Conservation (phyloP, 2,888 invertebrate genomes). For the Noctua pronuba region DNA sequence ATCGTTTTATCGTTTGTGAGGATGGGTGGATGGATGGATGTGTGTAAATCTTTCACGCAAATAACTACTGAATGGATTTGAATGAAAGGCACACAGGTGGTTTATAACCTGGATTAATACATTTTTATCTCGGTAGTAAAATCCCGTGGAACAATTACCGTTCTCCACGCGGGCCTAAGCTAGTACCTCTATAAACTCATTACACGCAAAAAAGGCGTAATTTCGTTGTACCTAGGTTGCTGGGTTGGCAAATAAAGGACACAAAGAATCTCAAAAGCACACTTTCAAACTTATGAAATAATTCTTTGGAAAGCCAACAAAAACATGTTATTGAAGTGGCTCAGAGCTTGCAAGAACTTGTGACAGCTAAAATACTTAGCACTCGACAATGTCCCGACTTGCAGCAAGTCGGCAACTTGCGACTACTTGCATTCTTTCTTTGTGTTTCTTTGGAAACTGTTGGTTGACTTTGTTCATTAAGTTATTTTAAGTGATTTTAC, state of each 20-base stretch:
- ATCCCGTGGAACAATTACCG: neutral
- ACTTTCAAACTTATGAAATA: conserved; percentile 56
- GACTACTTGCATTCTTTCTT: conserved; percentile 40
- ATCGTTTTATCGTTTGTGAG: no score
- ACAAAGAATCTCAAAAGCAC: conserved; percentile 31
- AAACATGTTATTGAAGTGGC: conserved; percentile 65
- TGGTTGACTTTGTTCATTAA: conserved; percentile 34
- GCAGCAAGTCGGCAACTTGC: conserved; percentile 27
- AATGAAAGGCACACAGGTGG: neutral
- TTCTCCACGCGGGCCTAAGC: neutral
- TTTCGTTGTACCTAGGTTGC: neutral
- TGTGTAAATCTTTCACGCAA: no score
- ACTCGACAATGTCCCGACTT: conserved; percentile 45
- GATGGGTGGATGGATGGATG: no score
- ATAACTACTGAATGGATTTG: neutral
- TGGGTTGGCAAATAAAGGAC: neutral
- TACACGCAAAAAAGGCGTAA: neutral
- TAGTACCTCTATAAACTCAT: neutral
- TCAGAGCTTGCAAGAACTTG: conserved; percentile 49
- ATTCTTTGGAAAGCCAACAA: conserved; percentile 57
- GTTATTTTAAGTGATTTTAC: conserved; percentile 43
- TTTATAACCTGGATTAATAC: neutral
- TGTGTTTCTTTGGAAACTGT: conserved; percentile 33
- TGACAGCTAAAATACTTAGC: conserved; percentile 59
- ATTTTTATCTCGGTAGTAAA: no score